These are phyloP conservation scores for Corynorhinus townsendii DNA, from an alignment of 2,113 vertebrate genomes.

Conservation along the genomic window DNA sequence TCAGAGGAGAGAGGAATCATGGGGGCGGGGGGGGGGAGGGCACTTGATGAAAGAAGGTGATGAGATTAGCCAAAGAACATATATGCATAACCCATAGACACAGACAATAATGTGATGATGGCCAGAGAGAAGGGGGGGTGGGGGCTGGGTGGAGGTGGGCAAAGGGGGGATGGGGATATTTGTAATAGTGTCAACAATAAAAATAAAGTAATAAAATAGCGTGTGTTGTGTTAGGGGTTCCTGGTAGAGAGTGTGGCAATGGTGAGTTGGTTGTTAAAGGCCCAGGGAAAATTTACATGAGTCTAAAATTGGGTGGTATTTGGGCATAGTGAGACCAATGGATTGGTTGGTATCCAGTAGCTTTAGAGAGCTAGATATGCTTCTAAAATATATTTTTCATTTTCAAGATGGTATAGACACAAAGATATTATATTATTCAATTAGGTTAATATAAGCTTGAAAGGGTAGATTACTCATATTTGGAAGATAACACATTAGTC, in stretches of 20 bases:
- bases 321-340: not conserved
- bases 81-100: not conserved
- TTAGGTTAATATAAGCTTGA: not conserved
- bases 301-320: not conserved
- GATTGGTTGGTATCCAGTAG: not conserved
- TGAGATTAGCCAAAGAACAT: not conserved
- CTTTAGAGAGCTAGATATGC: not conserved
- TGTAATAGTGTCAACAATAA: not conserved
- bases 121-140: not conserved
- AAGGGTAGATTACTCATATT: not conserved
- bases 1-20: not conserved
- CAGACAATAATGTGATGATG: not conserved
- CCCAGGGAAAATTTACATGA: not conserved
- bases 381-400: not conserved
- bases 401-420: not conserved
- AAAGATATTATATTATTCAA: not conserved
- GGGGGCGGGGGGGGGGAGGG: too few species aligned
- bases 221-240: not conserved
- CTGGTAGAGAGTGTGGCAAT: not conserved
- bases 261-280: not conserved
- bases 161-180: not conserved
- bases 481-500: not conserved
- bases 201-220: not conserved
- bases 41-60: not conserved
- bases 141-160: not conserved